phyloP scores from a whole-genome alignment of 2,797 vertebrate species.

The Typhlichthys eigenmanni region DNA sequence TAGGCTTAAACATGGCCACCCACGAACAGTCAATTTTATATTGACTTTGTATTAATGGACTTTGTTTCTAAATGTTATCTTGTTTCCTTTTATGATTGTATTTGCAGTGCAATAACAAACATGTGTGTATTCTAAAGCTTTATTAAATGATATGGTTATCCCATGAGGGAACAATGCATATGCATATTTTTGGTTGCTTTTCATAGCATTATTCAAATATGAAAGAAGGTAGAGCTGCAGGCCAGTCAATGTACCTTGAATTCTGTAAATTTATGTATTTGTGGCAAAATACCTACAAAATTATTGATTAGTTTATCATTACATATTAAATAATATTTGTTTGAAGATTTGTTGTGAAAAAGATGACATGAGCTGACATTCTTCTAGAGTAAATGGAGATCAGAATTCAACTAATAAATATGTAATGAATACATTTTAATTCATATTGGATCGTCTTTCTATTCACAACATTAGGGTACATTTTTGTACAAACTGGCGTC shows the following conservation, averaged over 20 bases:
- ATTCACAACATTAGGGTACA: too few relatives aligned
- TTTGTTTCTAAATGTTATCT: conserved; percentile 19
- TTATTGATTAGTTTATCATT: conserved; percentile 45
- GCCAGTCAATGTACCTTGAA: conserved; percentile 79
- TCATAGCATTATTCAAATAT: conserved; percentile 54
- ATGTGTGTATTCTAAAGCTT: conserved; percentile 28
- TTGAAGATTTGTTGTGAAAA: conserved; percentile 24
- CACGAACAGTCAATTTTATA: neutral
- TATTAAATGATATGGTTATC: conserved; percentile 31
- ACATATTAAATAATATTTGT: conserved; percentile 38
- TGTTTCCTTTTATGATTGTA: conserved; percentile 62
- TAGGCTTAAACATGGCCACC: neutral
- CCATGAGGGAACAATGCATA: conserved; percentile 31
- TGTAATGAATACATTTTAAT: conserved; percentile 27
- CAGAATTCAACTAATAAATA: conserved; percentile 9
- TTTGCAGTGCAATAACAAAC: conserved; percentile 22
- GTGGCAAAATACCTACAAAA: conserved; percentile 40
- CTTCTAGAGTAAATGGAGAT: conserved; percentile 19
- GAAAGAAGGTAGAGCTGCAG: conserved; percentile 81
- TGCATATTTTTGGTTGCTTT: conserved; percentile 41
- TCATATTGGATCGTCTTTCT: too few relatives aligned
- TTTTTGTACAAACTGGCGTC: too few relatives aligned
- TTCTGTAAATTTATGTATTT: conserved; percentile 61
- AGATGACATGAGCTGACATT: conserved; percentile 34
- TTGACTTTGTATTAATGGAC: neutral